Base-by-base conservation (phyloP, 2,888 invertebrate species). In the Copidosoma aretas region DNA sequence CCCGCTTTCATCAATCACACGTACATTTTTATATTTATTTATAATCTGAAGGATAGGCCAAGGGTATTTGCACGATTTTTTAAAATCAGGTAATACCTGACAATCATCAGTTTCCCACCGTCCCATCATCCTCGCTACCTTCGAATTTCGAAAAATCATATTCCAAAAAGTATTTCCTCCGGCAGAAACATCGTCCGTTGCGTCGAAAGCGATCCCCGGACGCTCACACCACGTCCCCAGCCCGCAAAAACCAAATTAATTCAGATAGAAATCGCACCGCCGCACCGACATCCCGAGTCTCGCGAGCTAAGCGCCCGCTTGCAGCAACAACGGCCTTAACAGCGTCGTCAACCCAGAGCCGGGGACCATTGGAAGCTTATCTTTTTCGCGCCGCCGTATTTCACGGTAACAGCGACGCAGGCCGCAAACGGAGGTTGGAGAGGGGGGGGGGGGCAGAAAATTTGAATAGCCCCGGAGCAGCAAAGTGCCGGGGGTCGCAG, bases 321-420 rank as follows among this genome's bases (percentile, higher is more conserved):
- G 32, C 32, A 32, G 4, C 32, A 32, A 46, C 43, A 46, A 12
- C 49, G 21, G 22, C 25, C 32, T 24, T 49, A 51, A 60, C 49
- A 22, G 60, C 10, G 25, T 25, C 60, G 39, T 54, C 46, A 15
- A 46, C 15, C 21, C 25, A 19, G 15, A 15, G 25, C 15, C 25
- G 21, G 19, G 22, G 24, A n/a, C 56, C 63, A 63, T 46, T 49
- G 43, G 46, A 19, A 46, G 63, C 63, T 63, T 63, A 63, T 63
- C 63, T 63, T 63, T 63, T 63, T 56, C 56, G 32, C 21, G 46
- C 60, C 10, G 43, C 19, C 56, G 43, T 56, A 56, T 63, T 46
- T 56, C 56, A 19, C 25, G 24, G 54, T 46, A 46, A 46, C 32
- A 14, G 60, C 17, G 56, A n/a, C 46, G 60, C 17, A 24, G 39